These are phyloP conservation scores for Sphenopsis melanotis DNA, from an alignment of 2,797 vertebrate species.

Conservation along the genomic window DNA sequence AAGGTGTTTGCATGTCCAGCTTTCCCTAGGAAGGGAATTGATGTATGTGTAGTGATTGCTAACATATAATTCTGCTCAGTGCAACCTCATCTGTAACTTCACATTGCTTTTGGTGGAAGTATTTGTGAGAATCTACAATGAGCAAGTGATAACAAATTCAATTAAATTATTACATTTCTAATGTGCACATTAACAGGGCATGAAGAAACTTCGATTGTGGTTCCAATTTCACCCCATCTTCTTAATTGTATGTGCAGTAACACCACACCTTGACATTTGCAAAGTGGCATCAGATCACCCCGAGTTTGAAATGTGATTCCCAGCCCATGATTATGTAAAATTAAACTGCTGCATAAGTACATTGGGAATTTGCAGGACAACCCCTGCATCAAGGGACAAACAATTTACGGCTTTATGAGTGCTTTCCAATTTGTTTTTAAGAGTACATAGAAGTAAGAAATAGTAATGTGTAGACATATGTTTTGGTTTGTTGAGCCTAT, in stretches of 20 bases:
- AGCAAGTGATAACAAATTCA: constrained; percentile 10
- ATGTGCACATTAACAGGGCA: constrained; percentile 58
- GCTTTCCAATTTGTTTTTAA: not conserved
- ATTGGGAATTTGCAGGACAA: constrained; percentile 21
- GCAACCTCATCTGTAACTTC: not conserved
- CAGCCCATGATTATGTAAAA: constrained; percentile 63
- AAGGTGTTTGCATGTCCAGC: not conserved
- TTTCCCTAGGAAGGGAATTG: not conserved
- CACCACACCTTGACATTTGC: constrained; percentile 67
- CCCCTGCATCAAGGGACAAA: not conserved
- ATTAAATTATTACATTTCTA: constrained; percentile 55
- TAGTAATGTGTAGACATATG: not conserved
- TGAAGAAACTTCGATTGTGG: constrained; percentile 66
- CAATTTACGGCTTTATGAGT: not conserved
- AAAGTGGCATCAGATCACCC: constrained; percentile 68
- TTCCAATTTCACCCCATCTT: constrained; percentile 74
- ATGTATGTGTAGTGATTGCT: not conserved
- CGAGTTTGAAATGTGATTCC: constrained; percentile 75
- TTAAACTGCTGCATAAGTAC: constrained; percentile 49
- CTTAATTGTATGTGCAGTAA: constrained; percentile 80
- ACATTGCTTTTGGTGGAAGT: not conserved
- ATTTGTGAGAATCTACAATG: not conserved
- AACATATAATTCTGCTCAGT: not conserved
- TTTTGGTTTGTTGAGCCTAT: not conserved
- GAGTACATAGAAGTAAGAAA: not conserved